These are phyloP conservation scores for Drosophila trapezifrons DNA, from an alignment of 1,140 invertebrate species.

Conservation along the genomic window DNA sequence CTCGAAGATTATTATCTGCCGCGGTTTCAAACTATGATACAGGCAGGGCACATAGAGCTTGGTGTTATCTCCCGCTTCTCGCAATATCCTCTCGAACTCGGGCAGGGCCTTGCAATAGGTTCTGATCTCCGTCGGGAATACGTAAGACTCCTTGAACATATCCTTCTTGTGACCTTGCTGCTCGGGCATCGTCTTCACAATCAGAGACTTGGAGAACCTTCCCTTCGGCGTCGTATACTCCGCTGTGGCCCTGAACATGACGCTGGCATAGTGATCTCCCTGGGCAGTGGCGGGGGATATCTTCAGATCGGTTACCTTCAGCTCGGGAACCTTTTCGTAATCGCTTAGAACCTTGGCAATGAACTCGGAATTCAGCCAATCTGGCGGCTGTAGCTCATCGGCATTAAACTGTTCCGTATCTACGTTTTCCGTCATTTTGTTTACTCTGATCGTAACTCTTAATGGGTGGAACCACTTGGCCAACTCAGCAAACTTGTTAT, in stretches of 20 bases:
- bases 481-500: not conserved
- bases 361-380: slow-evolving; percentile 60
- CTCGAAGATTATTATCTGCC: slow-evolving; percentile 59
- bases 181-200: slow-evolving; percentile 70
- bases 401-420: slow-evolving; percentile 48
- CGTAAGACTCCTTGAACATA: slow-evolving; percentile 22
- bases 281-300: slow-evolving; percentile 58
- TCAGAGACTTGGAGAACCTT: slow-evolving; percentile 39
- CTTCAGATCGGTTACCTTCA: slow-evolving; percentile 36
- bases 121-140: slow-evolving; percentile 66
- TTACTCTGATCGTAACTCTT: not conserved
- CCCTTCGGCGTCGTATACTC: slow-evolving; percentile 12
- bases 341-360: slow-evolving; percentile 42
- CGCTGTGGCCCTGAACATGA: slow-evolving; percentile 61
- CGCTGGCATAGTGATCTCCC: slow-evolving; percentile 77
- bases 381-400: slow-evolving; percentile 66
- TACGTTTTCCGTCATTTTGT: slow-evolving; percentile 39
- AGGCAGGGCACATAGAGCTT: slow-evolving; percentile 41
- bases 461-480: not conserved
- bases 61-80: slow-evolving; percentile 42
- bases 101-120: slow-evolving; percentile 57
- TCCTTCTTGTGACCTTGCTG: slow-evolving; percentile 59
- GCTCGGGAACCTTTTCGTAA: slow-evolving; percentile 23
- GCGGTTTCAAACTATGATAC: slow-evolving; percentile 52
- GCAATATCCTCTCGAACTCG: slow-evolving; percentile 53